Percentiles rank a stretch among this genome's conserved stretches.
These are phyloP conservation scores for Stichopus chloronotus DNA, from an alignment of 35 echinoderm and acorn worm species.

Conservation along the genomic window DNA sequence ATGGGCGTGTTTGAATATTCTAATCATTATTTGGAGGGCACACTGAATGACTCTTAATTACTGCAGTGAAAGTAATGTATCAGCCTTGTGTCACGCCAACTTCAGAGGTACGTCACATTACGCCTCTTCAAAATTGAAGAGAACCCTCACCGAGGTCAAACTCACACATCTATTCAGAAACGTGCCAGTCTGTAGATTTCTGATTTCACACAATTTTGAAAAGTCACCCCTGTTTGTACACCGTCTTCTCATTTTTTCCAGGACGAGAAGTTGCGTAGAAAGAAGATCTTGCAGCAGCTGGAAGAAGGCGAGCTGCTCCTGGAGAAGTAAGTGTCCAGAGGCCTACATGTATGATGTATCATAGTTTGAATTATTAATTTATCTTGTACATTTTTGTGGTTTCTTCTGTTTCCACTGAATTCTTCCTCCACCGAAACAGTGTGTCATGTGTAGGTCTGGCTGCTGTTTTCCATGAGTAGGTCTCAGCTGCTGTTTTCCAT, in stretches of 20 bases:
- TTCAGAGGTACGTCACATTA: too few relatives aligned
- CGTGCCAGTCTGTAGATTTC: background rate
- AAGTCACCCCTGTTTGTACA: background rate
- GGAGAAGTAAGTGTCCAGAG: conserved; percentile 4
- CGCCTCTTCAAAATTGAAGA: too few relatives aligned
- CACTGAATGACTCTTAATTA: too few relatives aligned
- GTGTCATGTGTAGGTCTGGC: too few relatives aligned
- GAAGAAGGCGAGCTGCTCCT: conserved; percentile 24
- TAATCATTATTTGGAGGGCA: too few relatives aligned
- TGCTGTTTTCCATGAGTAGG: too few relatives aligned
- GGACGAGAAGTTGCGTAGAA: conserved; percentile 10
- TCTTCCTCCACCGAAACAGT: too few relatives aligned
- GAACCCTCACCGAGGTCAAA: background rate
- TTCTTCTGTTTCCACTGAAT: background rate
- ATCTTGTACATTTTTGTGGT: background rate
- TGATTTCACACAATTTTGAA: background rate
- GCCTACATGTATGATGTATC: background rate
- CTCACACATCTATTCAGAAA: background rate
- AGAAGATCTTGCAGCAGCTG: conserved; percentile 19
- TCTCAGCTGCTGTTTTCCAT: too few relatives aligned
- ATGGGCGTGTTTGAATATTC: too few relatives aligned
- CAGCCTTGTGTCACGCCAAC: too few relatives aligned
- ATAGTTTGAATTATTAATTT: background rate
- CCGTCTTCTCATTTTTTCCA: background rate
- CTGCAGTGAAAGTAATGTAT: too few relatives aligned